Evolutionary conservation across 2,797 vertebrate species (phyloP).

Genomic region (Sardinella longiceps): DNA sequence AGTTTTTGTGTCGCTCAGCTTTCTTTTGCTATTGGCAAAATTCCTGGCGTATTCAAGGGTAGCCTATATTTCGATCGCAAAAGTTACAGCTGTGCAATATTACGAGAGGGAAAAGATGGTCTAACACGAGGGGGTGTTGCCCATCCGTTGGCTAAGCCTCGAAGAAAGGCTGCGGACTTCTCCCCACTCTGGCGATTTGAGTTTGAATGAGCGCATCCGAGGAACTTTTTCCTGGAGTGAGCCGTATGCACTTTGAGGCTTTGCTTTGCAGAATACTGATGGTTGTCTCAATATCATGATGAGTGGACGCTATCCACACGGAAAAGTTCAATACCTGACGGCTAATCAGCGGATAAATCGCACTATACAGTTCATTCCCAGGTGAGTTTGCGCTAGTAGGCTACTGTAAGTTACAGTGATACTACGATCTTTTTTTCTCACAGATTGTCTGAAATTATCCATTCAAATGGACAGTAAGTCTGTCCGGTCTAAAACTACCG

Average conservation of each 20-base stretch:
- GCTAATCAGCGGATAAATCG: not conserved
- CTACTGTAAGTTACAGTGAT: not conserved
- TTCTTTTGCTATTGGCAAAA: not conserved
- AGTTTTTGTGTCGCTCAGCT: not conserved
- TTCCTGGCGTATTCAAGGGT: not conserved
- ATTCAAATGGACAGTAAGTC: not conserved
- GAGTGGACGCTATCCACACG: slow-evolving; percentile 5
- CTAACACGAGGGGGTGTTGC: slow-evolving; percentile 22
- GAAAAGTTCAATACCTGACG: not conserved
- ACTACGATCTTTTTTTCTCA: not conserved
- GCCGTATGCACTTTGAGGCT: not conserved
- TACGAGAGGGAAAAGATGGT: slow-evolving; percentile 10
- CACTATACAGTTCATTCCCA: slow-evolving; percentile 9
- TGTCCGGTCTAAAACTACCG: not conserved
- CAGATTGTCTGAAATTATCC: not conserved
- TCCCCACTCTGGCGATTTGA: not conserved
- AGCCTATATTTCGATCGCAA: not conserved
- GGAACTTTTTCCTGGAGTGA: not conserved
- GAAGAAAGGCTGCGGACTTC: not conserved
- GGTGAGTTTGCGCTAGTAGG: not conserved
- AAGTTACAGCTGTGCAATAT: slow-evolving; percentile 13
- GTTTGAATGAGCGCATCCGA: slow-evolving; percentile 12
- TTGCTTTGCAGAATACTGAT: not conserved
- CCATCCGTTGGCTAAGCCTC: not conserved
- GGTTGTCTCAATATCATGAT: not conserved